Evolutionary conservation across 1,140 invertebrate species (phyloP).

Genomic region (Pectinophora gossypiella): DNA sequence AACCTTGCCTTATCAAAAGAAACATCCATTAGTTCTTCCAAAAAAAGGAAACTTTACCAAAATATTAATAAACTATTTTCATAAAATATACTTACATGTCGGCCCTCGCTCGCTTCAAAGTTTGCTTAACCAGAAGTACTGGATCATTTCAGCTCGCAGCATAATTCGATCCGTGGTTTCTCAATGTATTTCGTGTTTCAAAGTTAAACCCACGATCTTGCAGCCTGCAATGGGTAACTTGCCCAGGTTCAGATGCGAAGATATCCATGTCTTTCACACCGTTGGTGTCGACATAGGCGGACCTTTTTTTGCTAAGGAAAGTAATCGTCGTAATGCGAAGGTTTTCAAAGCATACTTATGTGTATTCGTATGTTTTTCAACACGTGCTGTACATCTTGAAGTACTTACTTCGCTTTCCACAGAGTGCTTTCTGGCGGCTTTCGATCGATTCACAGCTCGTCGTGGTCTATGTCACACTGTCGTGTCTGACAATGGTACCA

Average conservation of each 20-base stretch:
- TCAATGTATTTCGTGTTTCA: slow-evolving; percentile 7
- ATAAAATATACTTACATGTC: slow-evolving; percentile 19
- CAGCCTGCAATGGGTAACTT: slow-evolving; percentile 13
- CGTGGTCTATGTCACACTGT: slow-evolving; percentile 24
- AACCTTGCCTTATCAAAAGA: slow-evolving; percentile 11
- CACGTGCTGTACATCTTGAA: slow-evolving; percentile 45
- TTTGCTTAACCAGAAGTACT: slow-evolving; percentile 19
- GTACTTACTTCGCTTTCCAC: slow-evolving; percentile 31
- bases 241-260: slow-evolving; percentile 2
- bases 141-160: slow-evolving; percentile 18
- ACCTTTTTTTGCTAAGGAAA: slow-evolving; percentile 9
- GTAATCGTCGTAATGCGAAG: slow-evolving; percentile 2
- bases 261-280: slow-evolving; percentile 4
- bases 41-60: slow-evolving; percentile 18
- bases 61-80: slow-evolving; percentile 22
- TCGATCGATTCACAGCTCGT: slow-evolving; percentile 44
- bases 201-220: neutral
- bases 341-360: slow-evolving; percentile 11
- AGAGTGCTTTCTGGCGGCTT: slow-evolving; percentile 46
- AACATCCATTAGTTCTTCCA: slow-evolving; percentile 22
- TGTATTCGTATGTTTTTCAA: slow-evolving; percentile 14
- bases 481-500: slow-evolving; percentile 44
- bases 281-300: slow-evolving; percentile 12
- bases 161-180: slow-evolving; percentile 7
- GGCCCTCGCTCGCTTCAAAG: slow-evolving; percentile 20